A percentile compares a stretch with the other conserved stretches of the same genome.
Evolutionary conservation across 1,140 invertebrate species (phyloP).

Genomic region (Physella acuta): DNA sequence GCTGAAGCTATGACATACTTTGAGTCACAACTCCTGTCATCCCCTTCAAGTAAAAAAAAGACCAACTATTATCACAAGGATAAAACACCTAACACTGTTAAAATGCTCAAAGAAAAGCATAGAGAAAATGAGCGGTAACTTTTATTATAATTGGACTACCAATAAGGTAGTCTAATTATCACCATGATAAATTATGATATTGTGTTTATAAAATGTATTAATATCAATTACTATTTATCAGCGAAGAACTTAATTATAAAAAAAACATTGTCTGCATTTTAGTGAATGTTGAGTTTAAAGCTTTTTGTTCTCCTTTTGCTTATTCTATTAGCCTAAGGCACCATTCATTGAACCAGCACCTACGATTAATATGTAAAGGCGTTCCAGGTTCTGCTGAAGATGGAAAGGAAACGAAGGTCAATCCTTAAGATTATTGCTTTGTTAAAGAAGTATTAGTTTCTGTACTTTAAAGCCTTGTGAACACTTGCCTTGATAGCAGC

Average conservation of each 20-base stretch:
- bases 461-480: no score
- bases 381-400: conserved; percentile 34
- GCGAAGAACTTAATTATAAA: no score
- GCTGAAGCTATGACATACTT: not conserved
- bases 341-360: conserved; percentile 34
- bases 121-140: conserved; percentile 34
- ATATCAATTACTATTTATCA: no score
- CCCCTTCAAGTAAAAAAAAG: not conserved
- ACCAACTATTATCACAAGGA: conserved; percentile 11
- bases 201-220: not conserved
- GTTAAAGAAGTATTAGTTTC: no score
- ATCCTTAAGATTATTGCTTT: no score
- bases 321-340: conserved; percentile 30
- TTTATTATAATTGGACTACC: no score
- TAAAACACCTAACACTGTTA: conserved; percentile 23
- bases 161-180: no score
- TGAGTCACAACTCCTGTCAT: not conserved
- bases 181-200: no score
- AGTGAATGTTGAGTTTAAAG: not conserved
- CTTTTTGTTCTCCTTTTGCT: not conserved
- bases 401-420: conserved; percentile 37
- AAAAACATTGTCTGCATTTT: not conserved
- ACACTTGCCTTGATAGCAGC: no score
- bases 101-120: conserved; percentile 30
- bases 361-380: conserved; percentile 28